A percentile compares a stretch with the other conserved stretches of the same genome.
Evolutionary conservation across 2,888 invertebrate species (phyloP).

Genomic region (Loripinus fragilis): DNA sequence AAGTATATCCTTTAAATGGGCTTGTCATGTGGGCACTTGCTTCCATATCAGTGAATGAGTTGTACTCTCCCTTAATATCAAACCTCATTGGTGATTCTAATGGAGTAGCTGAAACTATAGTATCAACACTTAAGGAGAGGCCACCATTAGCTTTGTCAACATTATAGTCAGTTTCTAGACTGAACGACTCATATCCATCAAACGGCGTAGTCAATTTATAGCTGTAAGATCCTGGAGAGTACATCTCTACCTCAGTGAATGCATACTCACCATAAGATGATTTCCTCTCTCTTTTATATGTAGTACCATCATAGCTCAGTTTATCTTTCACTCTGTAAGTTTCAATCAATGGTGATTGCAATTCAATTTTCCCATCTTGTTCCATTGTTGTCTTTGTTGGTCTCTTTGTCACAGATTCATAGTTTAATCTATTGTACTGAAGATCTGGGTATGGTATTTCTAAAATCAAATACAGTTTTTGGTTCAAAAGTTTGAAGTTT

Average conservation of each 20-base stretch:
- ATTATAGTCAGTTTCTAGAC: slow-evolving; percentile 35
- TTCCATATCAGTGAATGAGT: slow-evolving; percentile 34
- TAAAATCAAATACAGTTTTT: slow-evolving; percentile 6
- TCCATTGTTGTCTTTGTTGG: background rate
- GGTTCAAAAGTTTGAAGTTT: background rate
- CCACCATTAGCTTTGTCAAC: slow-evolving; percentile 16
- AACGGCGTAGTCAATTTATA: slow-evolving; percentile 35
- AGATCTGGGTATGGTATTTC: slow-evolving; percentile 34
- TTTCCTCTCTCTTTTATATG: background rate
- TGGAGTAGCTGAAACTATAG: slow-evolving; percentile 11
- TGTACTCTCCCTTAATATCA: background rate
- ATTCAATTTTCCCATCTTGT: background rate
- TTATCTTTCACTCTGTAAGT: background rate
- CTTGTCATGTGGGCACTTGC: slow-evolving; percentile 47
- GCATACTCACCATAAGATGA: slow-evolving; percentile 29
- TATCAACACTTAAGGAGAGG: slow-evolving; percentile 28
- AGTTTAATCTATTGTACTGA: slow-evolving; percentile 18
- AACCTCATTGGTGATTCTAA: slow-evolving; percentile 18
- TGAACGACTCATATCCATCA: slow-evolving; percentile 51
- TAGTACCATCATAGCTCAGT: slow-evolving; percentile 1
- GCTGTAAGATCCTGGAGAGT: slow-evolving; percentile 12
- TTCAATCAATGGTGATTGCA: background rate
- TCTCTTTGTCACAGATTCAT: background rate
- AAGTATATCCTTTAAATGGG: slow-evolving; percentile 41
- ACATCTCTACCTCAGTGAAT: background rate